Percentiles rank a stretch among this genome's conserved stretches.
Conservation (phyloP, 2,113 vertebrate species). For the Austrofundulus limnaeus region DNA sequence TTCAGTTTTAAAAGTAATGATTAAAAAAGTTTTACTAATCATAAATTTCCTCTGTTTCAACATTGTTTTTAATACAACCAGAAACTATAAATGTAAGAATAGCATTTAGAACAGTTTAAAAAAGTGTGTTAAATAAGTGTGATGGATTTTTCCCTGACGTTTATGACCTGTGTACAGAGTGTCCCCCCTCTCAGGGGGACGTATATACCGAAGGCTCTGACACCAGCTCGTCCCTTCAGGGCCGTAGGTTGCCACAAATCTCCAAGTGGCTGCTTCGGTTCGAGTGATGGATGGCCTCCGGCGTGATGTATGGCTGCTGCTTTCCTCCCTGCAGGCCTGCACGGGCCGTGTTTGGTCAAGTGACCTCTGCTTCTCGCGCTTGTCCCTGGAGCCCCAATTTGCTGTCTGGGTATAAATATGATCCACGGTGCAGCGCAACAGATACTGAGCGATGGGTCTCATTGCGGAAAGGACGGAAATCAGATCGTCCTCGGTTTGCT, state of each 20-base stretch:
- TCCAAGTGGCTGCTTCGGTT: conserved; percentile 47
- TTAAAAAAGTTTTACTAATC: too few relatives aligned
- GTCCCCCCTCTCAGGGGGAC: conserved; percentile 15
- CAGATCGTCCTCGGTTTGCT: conserved; percentile 40
- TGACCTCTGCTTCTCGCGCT: conserved; percentile 58
- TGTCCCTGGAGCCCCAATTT: conserved; percentile 53
- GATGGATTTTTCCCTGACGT: conserved; percentile 14
- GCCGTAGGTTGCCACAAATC: conserved; percentile 38
- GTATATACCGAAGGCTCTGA: conserved; percentile 31
- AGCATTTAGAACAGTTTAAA: neutral
- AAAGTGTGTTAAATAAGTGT: conserved; percentile 10
- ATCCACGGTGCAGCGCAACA: conserved; percentile 48
- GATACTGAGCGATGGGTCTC: conserved; percentile 59
- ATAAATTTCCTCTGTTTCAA: too few relatives aligned
- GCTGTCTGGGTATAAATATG: conserved; percentile 70
- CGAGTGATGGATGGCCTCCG: conserved; percentile 67
- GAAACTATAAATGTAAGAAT: neutral
- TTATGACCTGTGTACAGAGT: conserved; percentile 27
- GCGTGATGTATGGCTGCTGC: conserved; percentile 58
- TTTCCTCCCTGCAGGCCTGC: conserved; percentile 46
- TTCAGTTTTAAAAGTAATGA: too few relatives aligned
- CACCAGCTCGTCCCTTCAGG: conserved; percentile 44
- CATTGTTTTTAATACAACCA: neutral
- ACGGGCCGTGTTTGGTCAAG: conserved; percentile 63
- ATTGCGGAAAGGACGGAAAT: conserved; percentile 49